Percentiles rank a stretch among this genome's conserved stretches.
Conservation (phyloP, 2,888 invertebrate species). For the Allophyes oxyacanthae region DNA sequence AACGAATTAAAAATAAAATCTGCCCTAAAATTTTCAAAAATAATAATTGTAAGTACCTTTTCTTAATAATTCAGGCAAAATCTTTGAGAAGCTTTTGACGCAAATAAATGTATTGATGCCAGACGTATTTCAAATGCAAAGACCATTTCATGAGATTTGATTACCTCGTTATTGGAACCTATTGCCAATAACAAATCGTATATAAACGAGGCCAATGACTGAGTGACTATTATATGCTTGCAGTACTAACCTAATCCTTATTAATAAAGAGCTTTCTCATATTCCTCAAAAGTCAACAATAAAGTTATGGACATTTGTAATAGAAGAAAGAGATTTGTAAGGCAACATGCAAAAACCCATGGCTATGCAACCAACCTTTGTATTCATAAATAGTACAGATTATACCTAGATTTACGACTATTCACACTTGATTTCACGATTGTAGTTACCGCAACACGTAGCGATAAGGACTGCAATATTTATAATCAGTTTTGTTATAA, state of each 20-base stretch:
- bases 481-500: neutral
- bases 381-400: constrained; percentile 25
- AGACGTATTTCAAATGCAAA: too few species aligned
- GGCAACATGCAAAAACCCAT: constrained; percentile 14
- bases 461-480: constrained; percentile 33
- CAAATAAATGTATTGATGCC: too few species aligned
- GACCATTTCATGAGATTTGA: neutral
- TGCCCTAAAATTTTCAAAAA: too few species aligned
- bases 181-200: constrained; percentile 1
- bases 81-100: too few species aligned
- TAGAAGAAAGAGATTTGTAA: constrained; percentile 19
- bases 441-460: constrained; percentile 30
- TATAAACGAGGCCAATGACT: constrained; percentile 1
- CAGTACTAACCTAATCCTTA: neutral
- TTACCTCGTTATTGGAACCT: neutral
- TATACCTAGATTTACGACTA: constrained; percentile 41
- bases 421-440: constrained; percentile 43
- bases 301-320: too few species aligned
- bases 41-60: too few species aligned
- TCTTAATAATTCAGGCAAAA: too few species aligned
- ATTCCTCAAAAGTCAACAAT: too few species aligned
- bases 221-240: constrained; percentile 1
- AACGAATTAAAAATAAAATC: too few species aligned
- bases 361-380: constrained; percentile 31
- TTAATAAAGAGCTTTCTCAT: too few species aligned